Evolutionary conservation across 2,888 invertebrate species (phyloP).

Genomic region (Blomia tropicalis): DNA sequence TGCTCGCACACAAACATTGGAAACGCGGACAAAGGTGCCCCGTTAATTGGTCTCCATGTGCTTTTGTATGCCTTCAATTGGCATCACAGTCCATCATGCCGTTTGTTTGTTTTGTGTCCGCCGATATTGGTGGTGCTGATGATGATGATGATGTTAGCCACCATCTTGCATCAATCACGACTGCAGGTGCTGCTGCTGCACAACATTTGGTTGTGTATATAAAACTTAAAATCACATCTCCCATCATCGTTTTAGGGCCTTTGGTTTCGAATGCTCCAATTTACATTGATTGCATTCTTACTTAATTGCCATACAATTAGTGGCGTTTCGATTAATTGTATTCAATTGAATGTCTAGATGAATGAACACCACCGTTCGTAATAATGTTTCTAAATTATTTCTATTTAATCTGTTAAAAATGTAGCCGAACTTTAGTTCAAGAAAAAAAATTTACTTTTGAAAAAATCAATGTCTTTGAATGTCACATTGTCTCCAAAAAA

Average conservation of each 20-base stretch:
- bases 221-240: too few species aligned
- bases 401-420: too few species aligned
- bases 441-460: too few species aligned
- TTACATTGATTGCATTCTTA: slow-evolving; percentile 13
- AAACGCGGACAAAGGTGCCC: background rate
- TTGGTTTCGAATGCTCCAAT: slow-evolving; percentile 6
- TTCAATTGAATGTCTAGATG: background rate
- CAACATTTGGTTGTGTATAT: background rate
- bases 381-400: too few species aligned
- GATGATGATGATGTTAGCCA: too few species aligned
- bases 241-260: slow-evolving; percentile 4
- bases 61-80: background rate
- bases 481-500: too few species aligned
- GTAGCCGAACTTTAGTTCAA: too few species aligned
- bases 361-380: background rate
- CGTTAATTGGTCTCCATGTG: background rate
- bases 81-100: too few species aligned
- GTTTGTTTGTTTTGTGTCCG: too few species aligned
- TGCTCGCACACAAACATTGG: background rate
- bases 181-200: slow-evolving; percentile 10
- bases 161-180: background rate
- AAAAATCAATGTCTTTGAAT: too few species aligned
- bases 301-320: slow-evolving; percentile 15
- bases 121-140: too few species aligned
- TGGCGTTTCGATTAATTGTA: background rate